Evolutionary conservation across 1,140 invertebrate species (phyloP), one percentile per base, ranked within the genome.

Genomic region (Procambarus clarkii): DNA sequence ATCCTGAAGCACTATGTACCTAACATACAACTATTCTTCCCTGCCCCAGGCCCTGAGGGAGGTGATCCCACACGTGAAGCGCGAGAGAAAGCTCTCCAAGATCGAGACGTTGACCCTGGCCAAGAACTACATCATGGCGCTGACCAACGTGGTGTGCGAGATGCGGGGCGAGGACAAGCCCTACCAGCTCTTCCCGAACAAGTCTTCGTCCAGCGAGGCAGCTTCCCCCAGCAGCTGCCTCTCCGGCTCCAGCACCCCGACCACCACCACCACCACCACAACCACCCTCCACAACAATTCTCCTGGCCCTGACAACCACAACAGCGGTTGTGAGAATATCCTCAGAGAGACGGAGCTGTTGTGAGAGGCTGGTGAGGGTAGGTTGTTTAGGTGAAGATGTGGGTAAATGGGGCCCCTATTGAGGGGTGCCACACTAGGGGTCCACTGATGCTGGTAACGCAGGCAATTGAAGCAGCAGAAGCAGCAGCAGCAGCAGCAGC

Each of bases 51-150:
- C 96, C 94, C 95, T 98, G 74, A 95, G 97, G 88, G 97, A 98
- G 94, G 97, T 98, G 4, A 98, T 98, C 93, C 97, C 97, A 2
- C 97, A 98, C 93, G 97, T 98, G 77, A 97, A 97, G 94, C 96
- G 97, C 95, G 97, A 97, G 94, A 95, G 97, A 91, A 97, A 97
- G 93, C 95, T 98, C 92, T 97, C 97, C 84, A 98, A 98, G 95
- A 98, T 98, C 92, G 97, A 98, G 94, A 98, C 97, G n/a, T 94
- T 98, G 34, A 98, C 97, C 34, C 94, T 98, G 94, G 97, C 97
- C 93, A 97, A 97, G 95, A 98, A 98, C 95, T 98, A 98, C 94
- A 98, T 98, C 94, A 97, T 97, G 95, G 97, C 97, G 50, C 95
- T 98, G 93, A 98, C 97, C 74, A 97, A 98, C 94, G 97, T 97